Evolutionary conservation across 2,888 invertebrate genomes (phyloP), one percentile per base, ranked within the genome.

Genomic region (Eupithecia pulchellata): DNA sequence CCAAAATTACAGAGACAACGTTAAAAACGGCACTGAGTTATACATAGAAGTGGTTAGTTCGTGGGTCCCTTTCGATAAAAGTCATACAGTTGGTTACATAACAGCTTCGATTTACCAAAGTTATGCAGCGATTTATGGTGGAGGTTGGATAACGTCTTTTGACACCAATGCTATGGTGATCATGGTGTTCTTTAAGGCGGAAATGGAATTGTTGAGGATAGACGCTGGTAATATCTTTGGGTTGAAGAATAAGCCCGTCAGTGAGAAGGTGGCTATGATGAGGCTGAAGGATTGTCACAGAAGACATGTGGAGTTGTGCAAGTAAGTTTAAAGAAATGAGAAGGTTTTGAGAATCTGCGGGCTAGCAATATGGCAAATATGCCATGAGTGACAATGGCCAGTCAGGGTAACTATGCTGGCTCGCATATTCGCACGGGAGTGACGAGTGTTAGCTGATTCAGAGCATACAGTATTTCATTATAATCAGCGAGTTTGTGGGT

Each of bases 41-140:
- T 93, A 91, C 17, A 73, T 87, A 1, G 86, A 91, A 79, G 89
- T 93, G 0, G 90, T 92, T 0, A 92, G 91, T 57, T 91, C 92
- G 2, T 93, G 92, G 92, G 89, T 92, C 0, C 93, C 93, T 0
- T 92, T 91, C 42, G 80, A 91, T 70, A 93, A 93, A 72, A 90
- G 79, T 25, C 85, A 78, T 0, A 11, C 81, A 0, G 20, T 71
- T 6, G 91, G 93, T 0, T 90, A 91, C 71, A 58, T 92, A 6
- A 75, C 73, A 0, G 90, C 92, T 0, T 91, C 88, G 0, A 42
- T 79, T 0, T 86, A 83, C 39, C 92, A 93, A 77, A 88, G 86
- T n/a, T 91, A 85, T 60, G 91, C 87, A 0, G 86, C 92, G 0
- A 85, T 91, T 0, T 91, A 91, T 4, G 93, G 91, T 0, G 90